Percentiles rank a stretch among this genome's conserved stretches.
Evolutionary conservation across 2,888 invertebrate genomes (phyloP).

Genomic region (Andrena chrysosceles): DNA sequence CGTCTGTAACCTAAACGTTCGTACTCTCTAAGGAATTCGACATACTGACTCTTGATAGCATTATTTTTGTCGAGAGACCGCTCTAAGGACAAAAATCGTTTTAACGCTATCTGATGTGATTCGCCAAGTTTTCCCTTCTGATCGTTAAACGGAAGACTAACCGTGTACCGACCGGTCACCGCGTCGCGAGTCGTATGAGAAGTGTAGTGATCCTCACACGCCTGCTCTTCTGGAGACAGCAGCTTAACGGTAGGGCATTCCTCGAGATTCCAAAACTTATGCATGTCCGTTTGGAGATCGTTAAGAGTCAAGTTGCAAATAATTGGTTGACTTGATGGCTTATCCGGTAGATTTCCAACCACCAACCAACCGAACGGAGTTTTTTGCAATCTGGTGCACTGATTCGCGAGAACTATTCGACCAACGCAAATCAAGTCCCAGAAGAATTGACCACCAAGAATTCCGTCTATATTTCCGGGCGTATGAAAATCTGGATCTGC

Average conservation of each 20-base stretch:
- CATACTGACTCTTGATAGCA: neutral
- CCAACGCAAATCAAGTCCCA: neutral
- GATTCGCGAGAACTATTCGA: neutral
- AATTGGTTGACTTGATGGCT: neutral
- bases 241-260: neutral
- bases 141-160: no score
- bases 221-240: neutral
- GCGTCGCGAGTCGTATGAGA: neutral
- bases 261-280: neutral
- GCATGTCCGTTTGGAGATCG: no score
- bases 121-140: neutral
- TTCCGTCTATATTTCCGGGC: neutral
- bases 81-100: neutral
- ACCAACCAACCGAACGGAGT: conserved; percentile 11
- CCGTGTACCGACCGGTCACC: neutral
- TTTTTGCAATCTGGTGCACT: neutral
- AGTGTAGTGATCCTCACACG: neutral
- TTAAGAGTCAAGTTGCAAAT: neutral
- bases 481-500: conserved; percentile 5
- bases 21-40: no score
- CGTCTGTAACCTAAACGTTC: neutral
- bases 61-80: neutral
- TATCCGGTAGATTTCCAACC: neutral
- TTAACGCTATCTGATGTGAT: neutral
- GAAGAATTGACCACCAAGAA: conserved; percentile 10